Base-by-base conservation (phyloP, 2,888 invertebrate genomes). In the Latrodectus elegans region DNA sequence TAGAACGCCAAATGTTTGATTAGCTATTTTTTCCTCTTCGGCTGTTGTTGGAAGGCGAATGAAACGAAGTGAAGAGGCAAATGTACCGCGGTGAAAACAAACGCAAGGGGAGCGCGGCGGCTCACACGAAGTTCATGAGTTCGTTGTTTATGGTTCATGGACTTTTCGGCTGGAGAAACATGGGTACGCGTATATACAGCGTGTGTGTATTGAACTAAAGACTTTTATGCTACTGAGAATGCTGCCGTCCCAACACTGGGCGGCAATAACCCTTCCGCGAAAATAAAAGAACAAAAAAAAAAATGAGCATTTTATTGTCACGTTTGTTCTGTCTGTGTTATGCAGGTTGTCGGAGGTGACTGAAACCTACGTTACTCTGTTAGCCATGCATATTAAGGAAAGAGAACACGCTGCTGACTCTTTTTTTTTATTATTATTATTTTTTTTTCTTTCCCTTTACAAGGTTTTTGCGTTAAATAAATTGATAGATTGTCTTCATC, bases 171-270 rank as follows among this genome's bases (percentile, higher is more conserved):
- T n/a, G 12, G 60, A 15, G 60, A 26, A 52, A 53, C 53, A 65
- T 67, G 51, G 22, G 17, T 75, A 55, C 70, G 68, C 78, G 55
- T 38, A 53, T 52, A 73, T 49, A 9, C 17, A 49, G 65, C 67
- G 52, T 74, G 67, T 78, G 84, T 84, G 72, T 68, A 60, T 78
- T 84, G 78, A 78, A 60, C 74, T 60, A 78, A 72, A 77, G 65
- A 84, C 79, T 85, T 85, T 79, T 85, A 55, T 79, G 68, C 79
- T 79, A 79, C 84, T 85, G 70, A 79, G 84, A 85, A 85, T 85
- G 84, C 53, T 70, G 84, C 53, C 68, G 84, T 85, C 79, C 81
- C 81, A 73, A 12, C 65, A 73, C 73, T 81, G 78, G 79, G 53
- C 79, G 84, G 79, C 84, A 85, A 74, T 85, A 85, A 85, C 79